A percentile compares a stretch with the other conserved stretches of the same genome.
These are phyloP conservation scores for Melinaea menophilus DNA, from an alignment of 2,888 invertebrate genomes.

Conservation along the genomic window DNA sequence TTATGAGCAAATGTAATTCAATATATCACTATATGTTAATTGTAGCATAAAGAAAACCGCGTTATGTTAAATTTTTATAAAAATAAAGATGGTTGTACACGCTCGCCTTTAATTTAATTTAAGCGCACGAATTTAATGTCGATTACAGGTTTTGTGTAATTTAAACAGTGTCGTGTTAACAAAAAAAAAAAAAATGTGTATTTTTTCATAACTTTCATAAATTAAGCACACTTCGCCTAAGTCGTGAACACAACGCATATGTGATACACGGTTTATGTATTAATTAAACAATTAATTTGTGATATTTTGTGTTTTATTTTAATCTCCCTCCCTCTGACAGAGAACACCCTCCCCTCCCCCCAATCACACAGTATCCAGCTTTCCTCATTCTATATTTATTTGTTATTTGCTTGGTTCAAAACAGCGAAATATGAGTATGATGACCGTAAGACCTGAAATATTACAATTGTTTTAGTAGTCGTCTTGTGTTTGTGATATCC, in stretches of 20 bases:
- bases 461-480: slow-evolving; percentile 1
- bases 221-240: slow-evolving; percentile 73
- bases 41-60: slow-evolving; percentile 10
- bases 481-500: too few species aligned
- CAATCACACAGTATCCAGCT: too few species aligned
- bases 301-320: slow-evolving; percentile 40
- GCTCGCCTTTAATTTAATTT: slow-evolving; percentile 60
- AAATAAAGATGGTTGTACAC: slow-evolving; percentile 48
- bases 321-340: slow-evolving; percentile 15
- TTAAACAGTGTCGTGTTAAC: slow-evolving; percentile 52
- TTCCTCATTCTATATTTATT: slow-evolving; percentile 24
- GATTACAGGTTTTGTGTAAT: slow-evolving; percentile 48
- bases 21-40: neutral
- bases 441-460: slow-evolving; percentile 62
- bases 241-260: slow-evolving; percentile 72
- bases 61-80: slow-evolving; percentile 23
- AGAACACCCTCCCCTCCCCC: too few species aligned
- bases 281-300: slow-evolving; percentile 68
- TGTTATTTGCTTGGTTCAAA: slow-evolving; percentile 54
- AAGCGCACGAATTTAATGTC: slow-evolving; percentile 73
- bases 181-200: slow-evolving; percentile 45
- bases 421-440: slow-evolving; percentile 71
- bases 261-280: slow-evolving; percentile 75
- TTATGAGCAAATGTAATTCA: too few species aligned
- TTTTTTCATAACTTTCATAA: slow-evolving; percentile 61